Evolutionary conservation across 2,888 invertebrate species (phyloP), one percentile per base, ranked within the genome.

Genomic region (Coleophora flavipennella): DNA sequence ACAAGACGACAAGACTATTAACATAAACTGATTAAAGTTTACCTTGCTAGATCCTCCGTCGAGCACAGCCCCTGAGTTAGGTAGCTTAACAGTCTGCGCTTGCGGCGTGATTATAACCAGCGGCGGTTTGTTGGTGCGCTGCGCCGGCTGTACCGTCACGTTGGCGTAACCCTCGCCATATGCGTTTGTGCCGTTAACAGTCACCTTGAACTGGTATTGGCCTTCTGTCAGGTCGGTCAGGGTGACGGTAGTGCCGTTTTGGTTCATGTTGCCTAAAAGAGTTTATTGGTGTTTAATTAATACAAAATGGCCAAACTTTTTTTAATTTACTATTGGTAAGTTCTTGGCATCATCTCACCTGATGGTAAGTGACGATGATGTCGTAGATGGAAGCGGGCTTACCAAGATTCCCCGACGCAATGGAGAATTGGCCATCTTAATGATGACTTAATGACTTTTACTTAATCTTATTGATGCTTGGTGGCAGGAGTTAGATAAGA

Each of bases 31-130:
- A 20, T 4, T 20, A 20, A 6, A 6, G n/a, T 29, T n/a, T 62
- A 84, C 86, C 73, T 86, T 88, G 55, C 88, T 93, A 29, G 87
- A 89, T 56, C 93, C 94, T 0, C 92, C 97, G 71, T 97, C 97
- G 25, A 98, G 86, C 25, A 97, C 94, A 1, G 96, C 95, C 33
- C 92, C 93, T 0, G 93, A 93, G 54, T 95, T 97, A 0, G 97
- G 96, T 49, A 95, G 85, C 57, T 96, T 94, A 7, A 98, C 93
- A 8, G 91, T 92, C 72, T 96, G 96, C 29, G 91, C 87, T 2
- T 91, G 87, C 0, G 97, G 97, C 2, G 93, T 93, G 50, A 97
- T 95, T 32, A 95, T 86, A 1, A 95, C 95, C 42, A 90, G 87
- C 0, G 97, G 97, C 0, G 93, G 90, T 47, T 90, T 89, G 72